Evolutionary conservation across 2,888 invertebrate genomes (phyloP).

Genomic region (Lepidocyrtoides sp.): DNA sequence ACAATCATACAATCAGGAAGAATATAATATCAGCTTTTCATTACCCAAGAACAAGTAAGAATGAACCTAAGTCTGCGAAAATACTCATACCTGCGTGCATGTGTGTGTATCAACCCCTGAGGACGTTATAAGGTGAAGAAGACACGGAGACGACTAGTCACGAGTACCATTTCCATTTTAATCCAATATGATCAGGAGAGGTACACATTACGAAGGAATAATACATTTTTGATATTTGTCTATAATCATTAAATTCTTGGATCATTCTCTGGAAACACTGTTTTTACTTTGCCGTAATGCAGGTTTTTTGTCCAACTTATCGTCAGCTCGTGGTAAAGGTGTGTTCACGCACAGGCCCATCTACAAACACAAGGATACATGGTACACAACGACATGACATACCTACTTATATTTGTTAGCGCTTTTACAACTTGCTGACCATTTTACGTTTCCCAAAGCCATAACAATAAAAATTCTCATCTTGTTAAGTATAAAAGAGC

Average conservation of each 20-base stretch:
- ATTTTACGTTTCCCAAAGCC: constrained; percentile 67
- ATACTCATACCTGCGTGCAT: background rate
- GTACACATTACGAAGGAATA: background rate
- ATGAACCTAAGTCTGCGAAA: background rate
- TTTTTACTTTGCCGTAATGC: background rate
- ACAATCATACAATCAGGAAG: no score
- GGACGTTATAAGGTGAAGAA: no score
- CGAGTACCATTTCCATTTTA: background rate
- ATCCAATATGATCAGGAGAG: background rate
- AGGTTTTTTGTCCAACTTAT: background rate
- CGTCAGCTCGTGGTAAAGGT: background rate
- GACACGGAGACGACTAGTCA: no score
- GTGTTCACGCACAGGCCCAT: background rate
- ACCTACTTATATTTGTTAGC: background rate
- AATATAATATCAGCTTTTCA: no score
- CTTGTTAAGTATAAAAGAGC: constrained; percentile 69
- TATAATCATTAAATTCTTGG: background rate
- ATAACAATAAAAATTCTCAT: constrained; percentile 76
- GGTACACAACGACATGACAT: background rate
- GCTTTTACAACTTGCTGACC: constrained; percentile 47
- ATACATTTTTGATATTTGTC: constrained; percentile 33
- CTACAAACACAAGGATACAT: background rate
- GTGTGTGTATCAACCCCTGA: background rate
- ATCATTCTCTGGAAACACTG: constrained; percentile 19
- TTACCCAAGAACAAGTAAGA: no score